These are phyloP conservation scores for Aphodius granarius DNA, from an alignment of 2,888 invertebrate species.

Conservation along the genomic window DNA sequence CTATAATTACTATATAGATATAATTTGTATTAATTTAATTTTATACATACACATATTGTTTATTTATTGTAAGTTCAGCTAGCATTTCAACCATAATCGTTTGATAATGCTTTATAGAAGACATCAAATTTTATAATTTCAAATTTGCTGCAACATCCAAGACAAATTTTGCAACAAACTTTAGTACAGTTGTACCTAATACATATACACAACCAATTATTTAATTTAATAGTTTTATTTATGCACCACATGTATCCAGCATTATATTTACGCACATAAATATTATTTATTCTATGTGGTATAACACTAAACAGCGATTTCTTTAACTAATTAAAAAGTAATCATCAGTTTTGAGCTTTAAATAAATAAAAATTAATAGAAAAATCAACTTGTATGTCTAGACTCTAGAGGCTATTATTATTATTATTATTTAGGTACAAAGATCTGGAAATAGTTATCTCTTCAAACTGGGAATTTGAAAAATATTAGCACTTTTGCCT, in stretches of 20 bases:
- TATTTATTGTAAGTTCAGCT: conserved; percentile 33
- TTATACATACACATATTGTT: neutral
- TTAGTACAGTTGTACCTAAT: no score
- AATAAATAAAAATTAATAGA: neutral
- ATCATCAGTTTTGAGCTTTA: no score
- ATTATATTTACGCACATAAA: neutral
- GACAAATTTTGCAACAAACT: no score
- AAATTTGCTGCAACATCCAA: no score
- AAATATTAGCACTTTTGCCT: neutral
- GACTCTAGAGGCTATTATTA: no score
- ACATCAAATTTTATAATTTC: no score
- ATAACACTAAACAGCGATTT: no score
- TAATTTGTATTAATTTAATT: conserved; percentile 6
- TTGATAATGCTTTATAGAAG: conserved; percentile 11
- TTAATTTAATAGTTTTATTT: neutral
- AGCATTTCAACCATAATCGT: conserved; percentile 29
- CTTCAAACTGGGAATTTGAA: no score
- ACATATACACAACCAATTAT: conserved; percentile 3
- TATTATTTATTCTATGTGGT: neutral
- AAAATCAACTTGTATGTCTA: no score
- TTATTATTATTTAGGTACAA: no score
- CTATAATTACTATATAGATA: conserved; percentile 22
- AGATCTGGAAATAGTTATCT: no score
- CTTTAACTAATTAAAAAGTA: no score
- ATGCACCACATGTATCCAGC: neutral